phyloP scores from a whole-genome alignment of 64 coral and sea anemone genomes.

The Dendrophyllia cribrosa region DNA sequence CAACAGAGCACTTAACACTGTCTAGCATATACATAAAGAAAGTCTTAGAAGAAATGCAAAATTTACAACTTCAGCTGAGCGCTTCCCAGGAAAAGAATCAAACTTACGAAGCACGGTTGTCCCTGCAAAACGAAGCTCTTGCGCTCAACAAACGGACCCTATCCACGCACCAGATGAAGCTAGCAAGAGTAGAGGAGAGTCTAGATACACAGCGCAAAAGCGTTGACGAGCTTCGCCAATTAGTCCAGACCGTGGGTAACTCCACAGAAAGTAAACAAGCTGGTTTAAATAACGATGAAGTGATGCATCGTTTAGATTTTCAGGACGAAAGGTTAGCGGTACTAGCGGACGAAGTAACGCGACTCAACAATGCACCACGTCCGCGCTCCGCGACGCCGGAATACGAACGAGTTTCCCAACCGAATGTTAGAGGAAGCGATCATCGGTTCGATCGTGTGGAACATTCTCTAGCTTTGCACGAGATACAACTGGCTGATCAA shows the following conservation, averaged over 20 bases:
- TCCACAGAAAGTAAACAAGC: background rate
- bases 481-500: constrained; percentile 78
- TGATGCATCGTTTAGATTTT: constrained; percentile 25
- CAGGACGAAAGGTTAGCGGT: constrained; percentile 59
- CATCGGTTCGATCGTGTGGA: constrained; percentile 49
- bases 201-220: constrained; percentile 49
- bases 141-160: constrained; percentile 60
- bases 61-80: constrained; percentile 19
- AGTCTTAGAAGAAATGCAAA: constrained; percentile 4
- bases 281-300: background rate
- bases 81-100: constrained; percentile 16
- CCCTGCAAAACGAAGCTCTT: constrained; percentile 53
- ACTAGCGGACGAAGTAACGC: background rate
- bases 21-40: constrained; percentile 8
- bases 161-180: constrained; percentile 71
- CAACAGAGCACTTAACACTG: constrained; percentile 61
- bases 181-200: constrained; percentile 68
- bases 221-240: constrained; percentile 35
- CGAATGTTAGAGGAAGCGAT: constrained; percentile 2
- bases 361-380: background rate
- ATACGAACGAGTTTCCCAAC: background rate
- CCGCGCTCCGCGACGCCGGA: background rate
- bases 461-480: constrained; percentile 67
- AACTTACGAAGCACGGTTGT: constrained; percentile 19
- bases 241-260: background rate